Conservation (phyloP, 2,888 invertebrate species). For the Nomada lathburiana region DNA sequence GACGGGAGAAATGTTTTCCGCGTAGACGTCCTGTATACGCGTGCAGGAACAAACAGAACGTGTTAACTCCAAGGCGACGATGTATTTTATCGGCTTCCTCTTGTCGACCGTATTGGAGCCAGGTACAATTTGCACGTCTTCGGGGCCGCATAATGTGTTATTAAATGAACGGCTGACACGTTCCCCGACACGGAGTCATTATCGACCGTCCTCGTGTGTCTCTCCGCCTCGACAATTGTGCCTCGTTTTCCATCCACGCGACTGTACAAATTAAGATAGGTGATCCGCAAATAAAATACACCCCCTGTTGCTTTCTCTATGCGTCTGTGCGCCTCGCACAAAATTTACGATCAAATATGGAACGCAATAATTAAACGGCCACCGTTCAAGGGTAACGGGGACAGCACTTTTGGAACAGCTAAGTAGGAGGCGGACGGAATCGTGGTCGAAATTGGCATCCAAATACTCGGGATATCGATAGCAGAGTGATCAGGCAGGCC, state of each 20-base stretch:
- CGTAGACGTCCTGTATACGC: no score
- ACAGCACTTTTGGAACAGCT: not conserved
- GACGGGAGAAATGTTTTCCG: not conserved
- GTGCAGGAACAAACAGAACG: not conserved
- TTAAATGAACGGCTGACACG: constrained; percentile 70
- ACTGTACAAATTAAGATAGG: not conserved
- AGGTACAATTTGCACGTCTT: constrained; percentile 57
- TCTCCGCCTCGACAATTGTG: constrained; percentile 2
- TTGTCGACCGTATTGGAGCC: constrained; percentile 30
- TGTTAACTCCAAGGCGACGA: constrained; percentile 14
- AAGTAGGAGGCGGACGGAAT: constrained; percentile 1
- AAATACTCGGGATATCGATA: constrained; percentile 53
- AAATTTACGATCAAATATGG: not conserved
- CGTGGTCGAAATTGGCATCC: constrained; percentile 51
- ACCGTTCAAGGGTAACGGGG: not conserved
- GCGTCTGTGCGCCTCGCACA: no score
- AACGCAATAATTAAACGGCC: not conserved
- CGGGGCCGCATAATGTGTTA: constrained; percentile 62
- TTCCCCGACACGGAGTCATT: constrained; percentile 66
- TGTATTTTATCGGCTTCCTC: constrained; percentile 46
- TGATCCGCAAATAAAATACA: not conserved
- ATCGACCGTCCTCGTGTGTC: constrained; percentile 45
- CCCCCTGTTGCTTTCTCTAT: not conserved
- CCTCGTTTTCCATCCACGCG: not conserved
- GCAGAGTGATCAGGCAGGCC: constrained; percentile 32